Evolutionary conservation across 2,888 invertebrate genomes (phyloP).

Genomic region (Galerucella nymphaeae): DNA sequence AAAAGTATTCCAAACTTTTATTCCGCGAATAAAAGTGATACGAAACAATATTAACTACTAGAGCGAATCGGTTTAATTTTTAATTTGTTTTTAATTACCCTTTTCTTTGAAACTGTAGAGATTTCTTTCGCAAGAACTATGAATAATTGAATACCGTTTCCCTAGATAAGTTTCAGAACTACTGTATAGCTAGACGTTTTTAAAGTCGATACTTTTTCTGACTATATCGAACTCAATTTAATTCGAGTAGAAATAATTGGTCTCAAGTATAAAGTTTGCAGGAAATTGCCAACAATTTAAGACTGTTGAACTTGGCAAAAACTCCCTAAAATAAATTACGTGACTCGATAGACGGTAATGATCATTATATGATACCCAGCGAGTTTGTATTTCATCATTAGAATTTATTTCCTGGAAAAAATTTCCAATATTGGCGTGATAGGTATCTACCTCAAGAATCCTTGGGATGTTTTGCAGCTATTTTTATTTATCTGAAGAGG

Average conservation of each 20-base stretch:
- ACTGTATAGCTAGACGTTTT: neutral
- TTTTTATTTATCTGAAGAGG: neutral
- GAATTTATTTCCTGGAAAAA: conserved; percentile 19
- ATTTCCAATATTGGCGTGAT: conserved; percentile 19
- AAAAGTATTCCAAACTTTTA: no score
- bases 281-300: conserved; percentile 31
- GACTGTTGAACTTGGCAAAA: conserved; percentile 35
- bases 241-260: conserved; percentile 23
- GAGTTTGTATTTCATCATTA: conserved; percentile 27
- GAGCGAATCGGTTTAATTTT: no score
- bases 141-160: neutral
- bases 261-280: conserved; percentile 23
- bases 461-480: neutral
- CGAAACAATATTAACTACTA: no score
- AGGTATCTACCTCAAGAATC: neutral
- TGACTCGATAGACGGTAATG: conserved; percentile 38
- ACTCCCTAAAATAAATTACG: conserved; percentile 40
- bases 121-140: no score
- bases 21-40: no score
- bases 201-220: conserved; percentile 19
- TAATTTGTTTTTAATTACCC: no score
- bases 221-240: conserved; percentile 13
- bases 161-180: conserved; percentile 4
- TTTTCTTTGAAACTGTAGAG: no score
- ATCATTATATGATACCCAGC: conserved; percentile 36